phyloP scores from a whole-genome alignment of 2,888 invertebrate species.

The Prionchulus punctatus region DNA sequence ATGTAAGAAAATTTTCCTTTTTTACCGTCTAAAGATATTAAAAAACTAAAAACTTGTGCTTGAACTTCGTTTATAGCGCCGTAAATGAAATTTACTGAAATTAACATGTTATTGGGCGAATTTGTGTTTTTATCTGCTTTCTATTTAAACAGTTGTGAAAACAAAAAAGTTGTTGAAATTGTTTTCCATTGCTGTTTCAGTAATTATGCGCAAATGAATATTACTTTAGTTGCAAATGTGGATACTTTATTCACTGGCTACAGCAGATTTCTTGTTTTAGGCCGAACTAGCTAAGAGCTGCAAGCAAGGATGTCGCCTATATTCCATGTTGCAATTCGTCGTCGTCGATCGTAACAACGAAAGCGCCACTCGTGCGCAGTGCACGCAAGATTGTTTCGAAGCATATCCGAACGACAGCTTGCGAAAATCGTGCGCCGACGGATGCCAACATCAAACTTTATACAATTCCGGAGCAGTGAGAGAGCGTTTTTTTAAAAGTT shows the following conservation, averaged over 20 bases:
- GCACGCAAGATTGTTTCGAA: neutral
- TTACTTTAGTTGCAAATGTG: neutral
- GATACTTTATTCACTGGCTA: neutral
- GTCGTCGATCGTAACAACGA: neutral
- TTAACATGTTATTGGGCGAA: no score
- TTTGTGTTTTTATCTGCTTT: no score
- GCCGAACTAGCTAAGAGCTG: neutral
- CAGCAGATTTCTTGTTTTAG: conserved; percentile 1
- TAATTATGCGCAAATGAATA: no score
- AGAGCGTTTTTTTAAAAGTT: neutral
- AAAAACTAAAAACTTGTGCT: neutral
- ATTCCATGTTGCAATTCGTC: conserved; percentile 4
- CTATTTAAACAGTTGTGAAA: no score
- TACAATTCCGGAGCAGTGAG: neutral
- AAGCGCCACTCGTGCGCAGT: neutral
- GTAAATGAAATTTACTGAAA: no score
- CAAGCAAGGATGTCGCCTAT: conserved; percentile 8
- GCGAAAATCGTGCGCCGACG: neutral
- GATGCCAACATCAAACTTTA: neutral
- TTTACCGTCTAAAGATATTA: neutral
- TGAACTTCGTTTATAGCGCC: neutral
- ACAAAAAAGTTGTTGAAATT: no score
- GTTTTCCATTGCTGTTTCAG: no score
- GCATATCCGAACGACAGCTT: neutral
- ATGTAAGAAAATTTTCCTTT: neutral